Base-by-base conservation (phyloP, 2,888 invertebrate genomes). In the Phyllotreta striolata region DNA sequence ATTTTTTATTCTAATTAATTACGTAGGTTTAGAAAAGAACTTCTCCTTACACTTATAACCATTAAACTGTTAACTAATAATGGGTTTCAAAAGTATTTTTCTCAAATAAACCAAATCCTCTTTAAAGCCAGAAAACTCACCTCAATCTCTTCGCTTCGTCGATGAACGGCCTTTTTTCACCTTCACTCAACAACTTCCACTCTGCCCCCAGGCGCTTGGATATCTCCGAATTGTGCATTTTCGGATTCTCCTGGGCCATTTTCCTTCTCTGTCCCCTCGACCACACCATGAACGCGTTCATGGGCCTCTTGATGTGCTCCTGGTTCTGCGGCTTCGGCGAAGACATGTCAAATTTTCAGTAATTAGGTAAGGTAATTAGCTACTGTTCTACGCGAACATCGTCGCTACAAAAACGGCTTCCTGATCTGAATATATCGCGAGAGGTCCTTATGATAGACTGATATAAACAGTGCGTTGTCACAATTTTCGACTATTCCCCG, bases 211-310 rank as follows among this genome's bases (percentile, higher is more conserved):
- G 85, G 68, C 94, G 83, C 80, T 95, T 95, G 62, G 91, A 92
- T 72, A 95, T 95, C 82, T 95, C 95, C 0, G 93, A 93, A 79
- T 95, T 95, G 83, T 95, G 95, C 94, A 95, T 95, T 82, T 95
- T 95, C 0, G 95, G 95, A 80, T 95, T 94, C 75, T 95, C 95
- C 78, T 94, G 94, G 0, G 95, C 95, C 91, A 95, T 95, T 83
- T 95, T 95, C 71, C 94, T 84, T 64, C 95, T 81, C 80, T 95
- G 94, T 5, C 93, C 93, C 38, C 95, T 83, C 1, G 93, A 93
- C 95, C 95, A 95, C 69, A 95, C 95, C 91, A 91, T 91, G 80
- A 91, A 91, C 8, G 91, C 91, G 80, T 91, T 91, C 91, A 91
- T 91, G 43, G 91, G 91, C 60, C 91, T 82, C 77, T 91, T 91